Conservation (phyloP, 2,888 invertebrate genomes). For the Caenorhabditis sinica region DNA sequence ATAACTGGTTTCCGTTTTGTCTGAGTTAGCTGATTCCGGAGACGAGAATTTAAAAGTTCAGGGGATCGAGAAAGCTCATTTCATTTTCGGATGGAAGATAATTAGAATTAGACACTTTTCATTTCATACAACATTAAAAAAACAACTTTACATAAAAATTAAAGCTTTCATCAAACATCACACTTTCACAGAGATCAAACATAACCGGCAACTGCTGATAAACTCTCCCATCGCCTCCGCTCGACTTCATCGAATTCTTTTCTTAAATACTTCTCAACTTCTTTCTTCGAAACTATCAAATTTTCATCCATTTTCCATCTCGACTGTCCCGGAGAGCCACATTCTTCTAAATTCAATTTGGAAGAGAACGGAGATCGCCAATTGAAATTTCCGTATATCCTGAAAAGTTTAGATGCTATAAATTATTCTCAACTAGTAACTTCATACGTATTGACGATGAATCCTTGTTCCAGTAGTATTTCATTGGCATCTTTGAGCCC, state of each 20-base stretch:
- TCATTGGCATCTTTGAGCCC: conserved; percentile 73
- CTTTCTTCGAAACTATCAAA: conserved; percentile 38
- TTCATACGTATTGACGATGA: conserved; percentile 43
- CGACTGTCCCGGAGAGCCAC: neutral
- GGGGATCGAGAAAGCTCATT: neutral
- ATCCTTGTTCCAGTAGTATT: conserved; percentile 36
- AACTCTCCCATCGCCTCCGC: conserved; percentile 44
- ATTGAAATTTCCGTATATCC: conserved; percentile 40
- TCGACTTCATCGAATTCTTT: conserved; percentile 48
- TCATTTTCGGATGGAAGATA: neutral
- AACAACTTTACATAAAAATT: too few species aligned
- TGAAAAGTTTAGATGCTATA: neutral
- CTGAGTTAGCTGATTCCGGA: conserved; percentile 13
- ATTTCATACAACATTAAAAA: too few species aligned
- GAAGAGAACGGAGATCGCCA: conserved; percentile 38
- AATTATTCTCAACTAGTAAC: neutral
- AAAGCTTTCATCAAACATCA: neutral
- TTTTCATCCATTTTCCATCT: conserved; percentile 46
- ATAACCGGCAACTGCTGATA: conserved; percentile 46
- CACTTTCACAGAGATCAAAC: conserved; percentile 27
- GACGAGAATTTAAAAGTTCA: too few species aligned
- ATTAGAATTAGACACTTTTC: too few species aligned
- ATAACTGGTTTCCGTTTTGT: conserved; percentile 28
- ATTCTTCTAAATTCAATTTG: conserved; percentile 1
- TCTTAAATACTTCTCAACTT: conserved; percentile 31